Evolutionary conservation across 1,140 invertebrate species (phyloP), one percentile per base, ranked within the genome.

Genomic region (Zophobas atratus): DNA sequence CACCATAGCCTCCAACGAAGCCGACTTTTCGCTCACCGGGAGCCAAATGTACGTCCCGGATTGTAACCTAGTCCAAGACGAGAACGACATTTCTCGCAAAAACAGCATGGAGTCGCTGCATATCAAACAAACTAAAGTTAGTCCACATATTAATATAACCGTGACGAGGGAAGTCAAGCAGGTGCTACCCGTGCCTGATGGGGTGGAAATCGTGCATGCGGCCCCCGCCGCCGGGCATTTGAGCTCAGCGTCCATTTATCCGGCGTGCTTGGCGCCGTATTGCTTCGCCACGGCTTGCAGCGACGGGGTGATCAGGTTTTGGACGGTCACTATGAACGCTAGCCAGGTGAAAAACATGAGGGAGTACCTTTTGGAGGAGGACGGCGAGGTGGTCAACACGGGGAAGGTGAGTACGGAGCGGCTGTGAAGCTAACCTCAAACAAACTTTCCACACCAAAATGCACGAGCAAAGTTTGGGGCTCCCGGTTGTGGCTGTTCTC

Each of bases 211-310:
- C 1, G 92, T 97, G 71, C 95, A 97, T 86, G 97, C 97, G 0
- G 92, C 95, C 0, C 96, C 97, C 2, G 96, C 98, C 0, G 98
- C 97, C 1, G 98, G 98, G 1, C 98, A 99, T 88, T 88, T 99
- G 34, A 98, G 97, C 85, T 99, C 97, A n/a, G 97, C 98, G 0
- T 98, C 97, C 43, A 98, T 99, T 83, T 99, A 99, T 88, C 97
- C 98, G 32, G 97, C 97, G 51, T 99, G 98, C 87, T 94, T 98
- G 85, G 97, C 98, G 0, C 98, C 98, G 0, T 99, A 99, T 84
- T 95, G 98, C 57, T 90, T 99, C 57, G 94, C 96, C 0, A 99
- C 97, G 0, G 97, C 97, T 20, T 98, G 96, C 83, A 95, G 95
- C 38, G 97, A 98, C 84, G 96, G 94, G 76, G 91, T 93, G 32